Conservation (phyloP, 2,113 vertebrate species). For the Labeo rohita region DNA sequence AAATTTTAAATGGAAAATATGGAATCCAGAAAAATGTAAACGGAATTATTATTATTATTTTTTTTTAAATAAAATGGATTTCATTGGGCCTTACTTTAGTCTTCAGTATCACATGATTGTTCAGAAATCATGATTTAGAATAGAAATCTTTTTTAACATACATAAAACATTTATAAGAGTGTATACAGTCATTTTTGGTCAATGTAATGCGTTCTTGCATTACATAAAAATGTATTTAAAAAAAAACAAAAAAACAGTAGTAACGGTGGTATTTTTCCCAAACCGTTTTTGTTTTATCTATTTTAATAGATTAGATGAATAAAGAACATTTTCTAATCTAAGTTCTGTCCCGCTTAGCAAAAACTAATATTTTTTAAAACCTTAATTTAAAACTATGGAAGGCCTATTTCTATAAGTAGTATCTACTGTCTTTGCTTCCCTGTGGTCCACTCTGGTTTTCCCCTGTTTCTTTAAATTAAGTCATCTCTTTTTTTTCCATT, state of each 20-base stretch:
- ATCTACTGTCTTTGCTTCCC: background rate
- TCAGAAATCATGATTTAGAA: too few species aligned
- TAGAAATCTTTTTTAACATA: too few species aligned
- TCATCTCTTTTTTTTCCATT: background rate
- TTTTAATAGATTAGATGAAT: background rate
- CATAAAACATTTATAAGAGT: background rate
- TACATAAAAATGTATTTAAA: too few species aligned
- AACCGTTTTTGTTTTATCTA: background rate
- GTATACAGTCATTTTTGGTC: background rate
- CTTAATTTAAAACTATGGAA: background rate
- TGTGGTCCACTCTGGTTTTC: background rate
- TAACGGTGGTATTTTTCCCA: background rate
- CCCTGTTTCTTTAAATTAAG: background rate
- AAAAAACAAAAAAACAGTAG: background rate
- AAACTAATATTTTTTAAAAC: conserved; percentile 1
- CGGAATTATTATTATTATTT: too few species aligned
- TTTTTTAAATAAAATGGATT: too few species aligned
- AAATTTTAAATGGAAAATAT: too few species aligned
- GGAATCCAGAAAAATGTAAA: too few species aligned
- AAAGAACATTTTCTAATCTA: background rate
- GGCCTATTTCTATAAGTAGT: background rate
- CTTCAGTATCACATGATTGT: too few species aligned
- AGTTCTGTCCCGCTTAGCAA: background rate
- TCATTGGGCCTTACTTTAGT: too few species aligned
- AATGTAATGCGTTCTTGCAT: background rate